phyloP scores from a whole-genome alignment of 1,140 invertebrate species.

The Helicorthomorpha holstii region DNA sequence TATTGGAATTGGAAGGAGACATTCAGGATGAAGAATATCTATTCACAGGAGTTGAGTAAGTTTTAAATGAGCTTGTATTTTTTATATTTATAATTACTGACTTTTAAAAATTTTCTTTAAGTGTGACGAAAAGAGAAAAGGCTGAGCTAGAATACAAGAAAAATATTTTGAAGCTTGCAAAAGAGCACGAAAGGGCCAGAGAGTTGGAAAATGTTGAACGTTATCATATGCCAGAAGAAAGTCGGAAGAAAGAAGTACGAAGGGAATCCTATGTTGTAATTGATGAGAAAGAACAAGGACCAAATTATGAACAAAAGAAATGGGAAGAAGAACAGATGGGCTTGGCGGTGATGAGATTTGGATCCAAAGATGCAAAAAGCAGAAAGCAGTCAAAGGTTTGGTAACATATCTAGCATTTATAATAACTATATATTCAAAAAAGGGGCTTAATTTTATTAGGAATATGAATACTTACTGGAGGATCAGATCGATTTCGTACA shows the following conservation, averaged over 20 bases:
- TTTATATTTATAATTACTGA: background rate
- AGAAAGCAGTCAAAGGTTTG: constrained; percentile 15
- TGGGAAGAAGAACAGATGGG: constrained; percentile 97
- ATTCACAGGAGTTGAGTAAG: constrained; percentile 62
- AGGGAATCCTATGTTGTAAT: constrained; percentile 65
- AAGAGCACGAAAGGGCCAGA: constrained; percentile 85
- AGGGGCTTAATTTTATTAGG: no score
- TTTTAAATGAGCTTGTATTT: background rate
- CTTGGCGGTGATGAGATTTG: constrained; percentile 81
- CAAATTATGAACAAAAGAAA: constrained; percentile 85
- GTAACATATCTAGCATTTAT: no score
- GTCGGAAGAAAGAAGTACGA: constrained; percentile 13
- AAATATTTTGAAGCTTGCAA: constrained; percentile 71
- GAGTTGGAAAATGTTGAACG: constrained; percentile 80
- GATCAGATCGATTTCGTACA: constrained; percentile 97
- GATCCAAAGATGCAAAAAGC: constrained; percentile 68
- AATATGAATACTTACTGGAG: constrained; percentile 86
- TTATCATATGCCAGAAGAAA: constrained; percentile 80
- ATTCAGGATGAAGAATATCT: constrained; percentile 93
- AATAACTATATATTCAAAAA: background rate
- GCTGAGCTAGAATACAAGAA: constrained; percentile 78
- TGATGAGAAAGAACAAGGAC: constrained; percentile 64
- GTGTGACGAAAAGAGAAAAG: constrained; percentile 69
- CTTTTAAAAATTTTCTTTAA: constrained; percentile 7
- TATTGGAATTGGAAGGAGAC: constrained; percentile 85